Base-by-base conservation (phyloP, 1,140 invertebrate species). In the Contarinia nasturtii region DNA sequence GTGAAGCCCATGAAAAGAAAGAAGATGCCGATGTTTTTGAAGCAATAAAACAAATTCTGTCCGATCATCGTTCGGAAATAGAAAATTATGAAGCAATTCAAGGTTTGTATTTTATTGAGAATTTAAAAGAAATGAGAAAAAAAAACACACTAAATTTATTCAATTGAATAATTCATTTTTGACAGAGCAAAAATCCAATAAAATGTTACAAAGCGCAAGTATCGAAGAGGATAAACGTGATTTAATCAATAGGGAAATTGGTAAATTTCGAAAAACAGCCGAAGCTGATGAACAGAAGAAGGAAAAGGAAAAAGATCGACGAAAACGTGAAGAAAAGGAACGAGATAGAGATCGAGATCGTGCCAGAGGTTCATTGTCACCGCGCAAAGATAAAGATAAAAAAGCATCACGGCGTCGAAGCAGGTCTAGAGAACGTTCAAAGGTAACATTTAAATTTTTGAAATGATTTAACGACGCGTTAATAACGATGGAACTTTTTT, bases 211-310 rank as follows among this genome's bases (percentile, higher is more conserved):
- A 55, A 84, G 86, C 55, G 80, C 82, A 5, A 82, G 91, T 58
- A 78, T 95, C 48, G 93, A 96, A 67, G 92, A 96, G 67, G 92
- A 93, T 60, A 94, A 95, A 65, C 77, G 89, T n/a, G 82, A 85
- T 65, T 75, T 98, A 51, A 96, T 98, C 52, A 91, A 89, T 55
- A 75, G 81, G 53, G 93, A 97, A 74, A 97, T 97, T 66, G 87
- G 87, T 52, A 93, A 91, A 67, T 97, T 97, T 68, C 76, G 93
- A 47, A 91, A 95, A 72, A 86, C 88, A 49, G 59, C 63, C 15
- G 59, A 65, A 17, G 60, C 54, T 42, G 60, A 63, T 57, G 60
- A 63, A 49, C 54, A 59, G 50, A 55, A 59, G 45, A 61, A 66
- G 44, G 60, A 74, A 51, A 67, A 73, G 52, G 69, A 74, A 47